These are phyloP conservation scores for Dryomyza anilis DNA, from an alignment of 2,888 invertebrate species.

Conservation along the genomic window DNA sequence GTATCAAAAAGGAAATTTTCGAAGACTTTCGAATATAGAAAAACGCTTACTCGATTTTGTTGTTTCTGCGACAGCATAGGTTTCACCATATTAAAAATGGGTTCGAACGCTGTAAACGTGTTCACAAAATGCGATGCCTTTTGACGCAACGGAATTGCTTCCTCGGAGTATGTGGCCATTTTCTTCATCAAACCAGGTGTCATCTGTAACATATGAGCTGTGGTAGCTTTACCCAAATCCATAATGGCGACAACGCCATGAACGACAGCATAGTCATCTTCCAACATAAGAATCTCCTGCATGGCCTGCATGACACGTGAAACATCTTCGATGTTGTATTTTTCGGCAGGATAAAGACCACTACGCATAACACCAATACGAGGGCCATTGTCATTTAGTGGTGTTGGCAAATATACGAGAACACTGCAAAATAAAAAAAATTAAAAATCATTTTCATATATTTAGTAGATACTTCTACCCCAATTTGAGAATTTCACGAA, in stretches of 20 bases:
- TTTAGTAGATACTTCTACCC: slow-evolving; percentile 50
- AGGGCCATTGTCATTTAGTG: slow-evolving; percentile 61
- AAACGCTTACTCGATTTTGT: slow-evolving; percentile 65
- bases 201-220: slow-evolving; percentile 65
- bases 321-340: slow-evolving; percentile 62
- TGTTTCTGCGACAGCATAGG: slow-evolving; percentile 68
- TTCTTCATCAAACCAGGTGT: slow-evolving; percentile 68
- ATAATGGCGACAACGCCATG: slow-evolving; percentile 64
- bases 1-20: too few species aligned
- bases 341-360: slow-evolving; percentile 62
- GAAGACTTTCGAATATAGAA: too few species aligned
- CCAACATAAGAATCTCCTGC: slow-evolving; percentile 65
- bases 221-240: slow-evolving; percentile 65
- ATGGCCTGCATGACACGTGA: slow-evolving; percentile 65
- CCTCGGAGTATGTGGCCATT: slow-evolving; percentile 64
- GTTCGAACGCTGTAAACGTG: slow-evolving; percentile 66
- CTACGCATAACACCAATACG: slow-evolving; percentile 63
- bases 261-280: slow-evolving; percentile 67
- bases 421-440: slow-evolving; percentile 34
- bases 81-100: slow-evolving; percentile 66
- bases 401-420: slow-evolving; percentile 47
- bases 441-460: too few species aligned
- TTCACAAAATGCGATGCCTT: slow-evolving; percentile 68
- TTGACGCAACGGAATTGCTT: slow-evolving; percentile 67
- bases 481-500: slow-evolving; percentile 42